These are phyloP conservation scores for Clarias pachynema DNA, from an alignment of 2,797 vertebrate genomes.

Conservation along the genomic window DNA sequence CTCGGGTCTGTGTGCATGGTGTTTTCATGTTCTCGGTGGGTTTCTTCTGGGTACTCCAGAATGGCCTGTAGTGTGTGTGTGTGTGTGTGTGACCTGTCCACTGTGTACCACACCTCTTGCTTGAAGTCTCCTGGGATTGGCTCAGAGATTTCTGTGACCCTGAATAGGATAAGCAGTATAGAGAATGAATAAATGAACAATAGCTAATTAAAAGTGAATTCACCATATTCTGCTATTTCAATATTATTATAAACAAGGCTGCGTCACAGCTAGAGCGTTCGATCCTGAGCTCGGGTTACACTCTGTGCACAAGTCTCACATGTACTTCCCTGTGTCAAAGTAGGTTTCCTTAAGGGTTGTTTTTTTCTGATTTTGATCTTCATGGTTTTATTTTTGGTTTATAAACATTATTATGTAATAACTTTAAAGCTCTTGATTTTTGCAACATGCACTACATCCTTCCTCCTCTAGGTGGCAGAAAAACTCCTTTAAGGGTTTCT, in stretches of 20 bases:
- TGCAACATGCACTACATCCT: neutral
- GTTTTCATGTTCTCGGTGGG: no score
- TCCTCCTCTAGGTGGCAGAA: neutral
- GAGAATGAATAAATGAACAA: neutral
- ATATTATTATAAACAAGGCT: neutral
- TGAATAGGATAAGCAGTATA: no score
- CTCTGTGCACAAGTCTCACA: neutral
- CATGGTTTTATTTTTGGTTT: neutral
- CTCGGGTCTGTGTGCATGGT: no score
- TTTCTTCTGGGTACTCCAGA: no score
- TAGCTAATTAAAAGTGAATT: neutral
- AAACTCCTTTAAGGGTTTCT: neutral
- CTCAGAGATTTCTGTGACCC: no score
- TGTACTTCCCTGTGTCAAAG: neutral
- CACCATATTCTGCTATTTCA: neutral
- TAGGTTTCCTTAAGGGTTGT: neutral
- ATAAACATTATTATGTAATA: neutral
- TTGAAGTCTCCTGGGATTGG: no score
- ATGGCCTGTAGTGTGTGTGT: no score
- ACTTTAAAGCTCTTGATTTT: neutral
- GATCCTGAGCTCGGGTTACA: neutral
- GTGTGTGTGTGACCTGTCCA: no score
- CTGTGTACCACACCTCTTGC: no score
- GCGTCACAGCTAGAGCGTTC: neutral
- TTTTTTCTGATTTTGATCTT: neutral